Percentiles rank a stretch among this genome's conserved stretches.
Conservation (phyloP, 1,140 invertebrate genomes). For the Papilio polyxenes region DNA sequence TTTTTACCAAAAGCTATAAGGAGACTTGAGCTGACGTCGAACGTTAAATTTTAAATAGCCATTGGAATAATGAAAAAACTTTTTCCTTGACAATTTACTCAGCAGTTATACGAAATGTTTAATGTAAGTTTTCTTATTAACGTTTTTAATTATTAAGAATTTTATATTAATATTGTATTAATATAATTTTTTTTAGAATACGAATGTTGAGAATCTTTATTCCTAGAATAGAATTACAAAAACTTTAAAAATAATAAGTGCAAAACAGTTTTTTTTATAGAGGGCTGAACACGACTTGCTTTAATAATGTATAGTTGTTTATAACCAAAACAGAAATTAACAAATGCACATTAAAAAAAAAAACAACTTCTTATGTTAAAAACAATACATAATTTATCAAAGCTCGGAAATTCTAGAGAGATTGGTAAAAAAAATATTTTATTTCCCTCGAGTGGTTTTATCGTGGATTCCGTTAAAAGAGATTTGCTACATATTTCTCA, state of each 20-base stretch:
- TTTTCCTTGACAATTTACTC: slow-evolving; percentile 26
- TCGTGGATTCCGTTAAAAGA: slow-evolving; percentile 3
- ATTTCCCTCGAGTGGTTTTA: slow-evolving; percentile 22
- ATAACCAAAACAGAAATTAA: neutral
- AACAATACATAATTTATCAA: neutral
- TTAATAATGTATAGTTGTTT: neutral
- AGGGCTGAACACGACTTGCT: too few relatives aligned
- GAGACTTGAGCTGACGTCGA: slow-evolving; percentile 21
- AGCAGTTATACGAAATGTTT: slow-evolving; percentile 10
- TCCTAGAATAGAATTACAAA: neutral
- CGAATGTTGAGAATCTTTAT: neutral
- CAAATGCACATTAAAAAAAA: too few relatives aligned
- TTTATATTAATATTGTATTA: neutral
- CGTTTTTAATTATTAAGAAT: neutral
- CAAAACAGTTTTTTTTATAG: too few relatives aligned
- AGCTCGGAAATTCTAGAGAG: neutral
- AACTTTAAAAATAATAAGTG: neutral
- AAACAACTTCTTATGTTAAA: neutral
- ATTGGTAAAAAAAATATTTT: slow-evolving; percentile 21
- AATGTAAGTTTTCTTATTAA: slow-evolving; percentile 19
- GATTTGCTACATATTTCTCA: slow-evolving; percentile 15
- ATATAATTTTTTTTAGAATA: neutral
- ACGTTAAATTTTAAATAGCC: slow-evolving; percentile 29
- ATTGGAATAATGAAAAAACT: slow-evolving; percentile 22
- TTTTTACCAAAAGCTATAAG: slow-evolving; percentile 15